These are phyloP conservation scores for Phocoena phocoena DNA, from an alignment of 2,113 vertebrate species.

Conservation along the genomic window DNA sequence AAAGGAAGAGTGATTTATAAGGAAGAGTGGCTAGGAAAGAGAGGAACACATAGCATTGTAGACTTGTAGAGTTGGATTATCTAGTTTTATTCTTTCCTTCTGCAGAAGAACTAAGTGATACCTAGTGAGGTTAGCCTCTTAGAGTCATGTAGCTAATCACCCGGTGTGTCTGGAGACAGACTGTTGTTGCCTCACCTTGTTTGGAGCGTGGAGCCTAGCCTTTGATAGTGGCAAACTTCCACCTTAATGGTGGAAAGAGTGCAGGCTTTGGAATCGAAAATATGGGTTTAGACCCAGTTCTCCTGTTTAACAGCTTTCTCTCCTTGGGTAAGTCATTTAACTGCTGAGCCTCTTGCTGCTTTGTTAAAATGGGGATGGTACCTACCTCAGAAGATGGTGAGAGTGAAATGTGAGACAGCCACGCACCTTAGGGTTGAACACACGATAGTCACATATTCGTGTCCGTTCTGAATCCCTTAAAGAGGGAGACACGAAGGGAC, in stretches of 20 bases:
- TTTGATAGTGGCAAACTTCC: not conserved
- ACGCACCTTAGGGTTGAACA: not conserved
- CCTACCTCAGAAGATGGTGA: not conserved
- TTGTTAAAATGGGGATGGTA: not conserved
- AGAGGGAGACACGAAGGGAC: not conserved
- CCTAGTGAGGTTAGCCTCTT: not conserved
- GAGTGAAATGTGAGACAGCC: not conserved
- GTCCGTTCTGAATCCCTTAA: conserved; percentile 14
- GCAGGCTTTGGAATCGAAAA: not conserved
- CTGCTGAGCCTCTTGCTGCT: conserved; percentile 5
- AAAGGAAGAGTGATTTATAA: not conserved
- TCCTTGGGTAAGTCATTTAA: conserved; percentile 14
- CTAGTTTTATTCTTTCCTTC: conserved; percentile 10
- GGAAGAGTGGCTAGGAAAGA: not conserved
- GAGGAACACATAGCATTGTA: not conserved
- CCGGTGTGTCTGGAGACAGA: not conserved
- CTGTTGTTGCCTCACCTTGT: not conserved
- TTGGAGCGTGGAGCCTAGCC: not conserved
- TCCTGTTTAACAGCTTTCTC: not conserved
- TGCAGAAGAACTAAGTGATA: not conserved
- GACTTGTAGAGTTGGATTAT: not conserved
- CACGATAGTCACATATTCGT: not conserved
- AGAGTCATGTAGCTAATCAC: not conserved
- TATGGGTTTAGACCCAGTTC: not conserved
- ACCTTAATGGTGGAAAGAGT: not conserved